These are phyloP conservation scores for Phocoena phocoena DNA, from an alignment of 2,113 vertebrate species.

Conservation along the genomic window DNA sequence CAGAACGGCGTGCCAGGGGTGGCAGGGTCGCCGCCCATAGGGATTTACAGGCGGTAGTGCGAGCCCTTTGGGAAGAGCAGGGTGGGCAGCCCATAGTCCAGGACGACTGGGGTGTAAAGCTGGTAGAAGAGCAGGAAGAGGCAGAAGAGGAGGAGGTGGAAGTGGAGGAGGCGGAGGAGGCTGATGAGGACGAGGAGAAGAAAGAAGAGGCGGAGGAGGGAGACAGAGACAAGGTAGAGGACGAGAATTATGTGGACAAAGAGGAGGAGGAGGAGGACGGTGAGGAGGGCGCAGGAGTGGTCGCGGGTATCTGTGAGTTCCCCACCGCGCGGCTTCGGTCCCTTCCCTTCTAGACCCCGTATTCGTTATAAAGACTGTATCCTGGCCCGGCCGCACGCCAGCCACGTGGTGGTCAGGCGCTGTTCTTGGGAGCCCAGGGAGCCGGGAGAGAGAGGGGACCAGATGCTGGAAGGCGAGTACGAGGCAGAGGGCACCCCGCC, in stretches of 20 bases:
- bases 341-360: not conserved
- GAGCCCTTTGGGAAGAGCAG: not conserved
- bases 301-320: not conserved
- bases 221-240: not conserved
- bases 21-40: too few species aligned
- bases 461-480: not conserved
- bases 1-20: fast-evolving
- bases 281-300: not conserved
- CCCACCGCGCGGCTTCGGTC: not conserved
- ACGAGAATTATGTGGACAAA: not conserved
- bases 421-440: fast-evolving
- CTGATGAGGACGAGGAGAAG: not conserved
- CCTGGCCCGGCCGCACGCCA: fast-evolving
- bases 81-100: fast-evolving
- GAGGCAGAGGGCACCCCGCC: too few species aligned
- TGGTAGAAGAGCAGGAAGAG: not conserved
- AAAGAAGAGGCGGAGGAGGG: not conserved
- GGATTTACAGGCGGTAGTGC: not conserved
- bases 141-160: not conserved
- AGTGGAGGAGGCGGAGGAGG: not conserved
- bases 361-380: not conserved
- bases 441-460: not conserved
- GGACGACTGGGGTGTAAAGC: not conserved
- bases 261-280: not conserved
- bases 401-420: fast-evolving